phyloP scores from a whole-genome alignment of 2,113 vertebrate species.

The Fulica atra region DNA sequence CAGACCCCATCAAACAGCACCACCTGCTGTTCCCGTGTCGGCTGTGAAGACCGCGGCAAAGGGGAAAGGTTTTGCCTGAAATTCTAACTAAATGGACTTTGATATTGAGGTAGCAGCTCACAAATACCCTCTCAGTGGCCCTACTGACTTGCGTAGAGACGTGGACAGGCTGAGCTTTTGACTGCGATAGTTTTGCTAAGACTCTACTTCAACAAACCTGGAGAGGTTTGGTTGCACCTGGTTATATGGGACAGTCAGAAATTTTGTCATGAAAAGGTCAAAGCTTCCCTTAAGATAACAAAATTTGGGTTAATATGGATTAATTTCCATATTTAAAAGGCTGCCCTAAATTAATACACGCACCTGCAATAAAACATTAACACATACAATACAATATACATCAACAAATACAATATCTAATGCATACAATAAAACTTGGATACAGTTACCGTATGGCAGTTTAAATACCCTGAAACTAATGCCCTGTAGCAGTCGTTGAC shows the following conservation, averaged over 20 bases:
- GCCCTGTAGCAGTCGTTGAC: neutral
- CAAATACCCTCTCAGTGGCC: neutral
- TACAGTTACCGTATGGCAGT: neutral
- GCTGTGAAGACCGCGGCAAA: fast-evolving
- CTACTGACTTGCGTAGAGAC: neutral
- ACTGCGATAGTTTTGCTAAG: neutral
- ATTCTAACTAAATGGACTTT: neutral
- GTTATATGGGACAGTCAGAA: neutral
- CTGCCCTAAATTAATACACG: neutral
- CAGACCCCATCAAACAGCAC: constrained; percentile 32
- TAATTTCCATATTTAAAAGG: neutral
- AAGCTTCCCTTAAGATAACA: neutral
- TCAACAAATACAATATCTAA: neutral
- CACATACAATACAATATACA: neutral
- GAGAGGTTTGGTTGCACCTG: neutral
- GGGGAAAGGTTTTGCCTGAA: neutral
- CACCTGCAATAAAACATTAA: neutral
- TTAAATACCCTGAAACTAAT: neutral
- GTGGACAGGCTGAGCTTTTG: fast-evolving
- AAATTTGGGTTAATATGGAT: neutral
- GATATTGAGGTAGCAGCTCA: neutral
- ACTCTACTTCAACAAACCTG: neutral
- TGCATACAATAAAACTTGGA: neutral
- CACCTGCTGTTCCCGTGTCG: constrained; percentile 45
- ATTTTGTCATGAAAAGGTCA: neutral